A percentile compares a stretch with the other conserved stretches of the same genome.
phyloP scores from a whole-genome alignment of 2,888 invertebrate genomes.

The Eilema depressum region DNA sequence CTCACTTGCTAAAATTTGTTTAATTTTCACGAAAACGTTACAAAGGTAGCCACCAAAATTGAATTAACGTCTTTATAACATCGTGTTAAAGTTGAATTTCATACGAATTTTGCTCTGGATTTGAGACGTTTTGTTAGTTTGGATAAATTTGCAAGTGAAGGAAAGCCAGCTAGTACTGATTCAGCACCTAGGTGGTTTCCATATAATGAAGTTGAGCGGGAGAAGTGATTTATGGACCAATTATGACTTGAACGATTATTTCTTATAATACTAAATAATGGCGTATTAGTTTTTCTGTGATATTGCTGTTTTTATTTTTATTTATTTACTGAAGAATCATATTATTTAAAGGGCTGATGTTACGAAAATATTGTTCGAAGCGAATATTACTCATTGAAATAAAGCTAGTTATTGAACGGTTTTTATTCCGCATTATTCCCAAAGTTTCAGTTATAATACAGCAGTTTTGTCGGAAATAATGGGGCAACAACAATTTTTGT shows the following conservation, averaged over 20 bases:
- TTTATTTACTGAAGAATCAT: not conserved
- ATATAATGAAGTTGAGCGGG: slow-evolving; percentile 73
- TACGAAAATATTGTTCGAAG: not conserved
- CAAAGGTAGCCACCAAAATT: slow-evolving; percentile 41
- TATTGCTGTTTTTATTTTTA: not conserved
- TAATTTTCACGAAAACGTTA: slow-evolving; percentile 61
- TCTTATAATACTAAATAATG: slow-evolving; percentile 52
- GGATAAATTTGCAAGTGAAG: slow-evolving; percentile 71
- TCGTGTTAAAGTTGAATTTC: slow-evolving; percentile 50
- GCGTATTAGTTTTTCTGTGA: slow-evolving; percentile 6
- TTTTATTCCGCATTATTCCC: no score
- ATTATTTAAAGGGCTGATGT: not conserved
- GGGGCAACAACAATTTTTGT: no score
- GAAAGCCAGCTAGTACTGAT: slow-evolving; percentile 77
- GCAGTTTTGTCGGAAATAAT: no score
- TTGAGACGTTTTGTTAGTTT: slow-evolving; percentile 54
- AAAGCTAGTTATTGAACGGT: no score
- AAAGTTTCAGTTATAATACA: no score
- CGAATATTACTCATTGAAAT: not conserved
- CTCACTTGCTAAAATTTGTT: slow-evolving; percentile 75
- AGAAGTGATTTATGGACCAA: slow-evolving; percentile 82
- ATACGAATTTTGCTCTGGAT: slow-evolving; percentile 20
- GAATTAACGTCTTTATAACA: slow-evolving; percentile 49
- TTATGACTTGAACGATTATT: slow-evolving; percentile 76
- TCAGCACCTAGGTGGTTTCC: slow-evolving; percentile 77